Conservation (phyloP, 1,140 invertebrate genomes). For the Stegodyphus dumicola region DNA sequence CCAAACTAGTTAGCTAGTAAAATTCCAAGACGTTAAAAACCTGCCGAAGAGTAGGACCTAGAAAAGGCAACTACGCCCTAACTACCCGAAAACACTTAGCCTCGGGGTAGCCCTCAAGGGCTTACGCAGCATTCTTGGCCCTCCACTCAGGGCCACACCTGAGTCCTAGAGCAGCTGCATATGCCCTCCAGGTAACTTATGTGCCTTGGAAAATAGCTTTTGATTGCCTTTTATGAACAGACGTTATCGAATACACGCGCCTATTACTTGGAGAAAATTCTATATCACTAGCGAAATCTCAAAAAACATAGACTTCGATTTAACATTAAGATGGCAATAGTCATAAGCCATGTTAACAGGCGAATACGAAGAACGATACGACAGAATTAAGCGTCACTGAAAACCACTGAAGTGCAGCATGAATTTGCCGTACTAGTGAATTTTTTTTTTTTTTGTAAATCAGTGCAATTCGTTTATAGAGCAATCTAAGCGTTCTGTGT, state of each 20-base stretch:
- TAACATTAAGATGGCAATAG: too few relatives aligned
- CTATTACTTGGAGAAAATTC: too few relatives aligned
- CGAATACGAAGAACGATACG: too few relatives aligned
- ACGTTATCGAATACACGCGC: background rate
- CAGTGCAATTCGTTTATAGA: too few relatives aligned
- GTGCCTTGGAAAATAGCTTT: conserved; percentile 32
- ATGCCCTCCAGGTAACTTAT: conserved; percentile 26
- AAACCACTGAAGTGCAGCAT: too few relatives aligned
- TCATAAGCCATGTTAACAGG: too few relatives aligned
- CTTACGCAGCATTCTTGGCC: conserved; percentile 38
- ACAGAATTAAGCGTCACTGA: too few relatives aligned
- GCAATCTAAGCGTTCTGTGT: too few relatives aligned
- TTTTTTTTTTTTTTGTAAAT: too few relatives aligned
- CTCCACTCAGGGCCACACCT: conserved; percentile 58
- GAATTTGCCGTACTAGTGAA: too few relatives aligned
- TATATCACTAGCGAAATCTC: too few relatives aligned
- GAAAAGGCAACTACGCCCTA: conserved; percentile 55
- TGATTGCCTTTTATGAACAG: background rate
- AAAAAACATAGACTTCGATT: too few relatives aligned
- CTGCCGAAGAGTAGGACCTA: conserved; percentile 15
- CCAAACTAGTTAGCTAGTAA: background rate
- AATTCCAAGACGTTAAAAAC: background rate
- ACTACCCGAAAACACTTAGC: conserved; percentile 27
- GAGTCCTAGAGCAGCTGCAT: conserved; percentile 43
- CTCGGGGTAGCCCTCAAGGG: conserved; percentile 23